phyloP scores from a whole-genome alignment of 2,113 vertebrate species.

The Fukomys damarensis region DNA sequence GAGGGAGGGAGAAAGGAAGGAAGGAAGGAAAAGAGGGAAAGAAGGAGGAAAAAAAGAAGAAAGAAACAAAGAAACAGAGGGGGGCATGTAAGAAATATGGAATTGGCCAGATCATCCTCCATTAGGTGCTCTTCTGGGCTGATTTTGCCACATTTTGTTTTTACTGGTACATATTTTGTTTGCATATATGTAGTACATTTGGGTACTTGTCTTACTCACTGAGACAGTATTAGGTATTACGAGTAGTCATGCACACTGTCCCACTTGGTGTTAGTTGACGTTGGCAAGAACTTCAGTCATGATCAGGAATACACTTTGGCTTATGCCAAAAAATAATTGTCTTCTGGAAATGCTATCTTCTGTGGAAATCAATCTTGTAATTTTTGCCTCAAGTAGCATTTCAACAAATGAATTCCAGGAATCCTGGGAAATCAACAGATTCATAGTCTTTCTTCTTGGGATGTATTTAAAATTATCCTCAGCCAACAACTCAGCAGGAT shows the following conservation, averaged over 20 bases:
- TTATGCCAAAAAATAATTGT: slow-evolving; percentile 14
- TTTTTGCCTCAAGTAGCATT: slow-evolving; percentile 19
- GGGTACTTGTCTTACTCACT: background rate
- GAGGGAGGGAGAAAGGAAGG: background rate
- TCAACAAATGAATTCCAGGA: slow-evolving; percentile 51
- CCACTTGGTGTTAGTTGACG: background rate
- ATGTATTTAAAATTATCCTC: slow-evolving; percentile 43
- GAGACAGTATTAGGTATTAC: background rate
- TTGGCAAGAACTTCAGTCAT: background rate
- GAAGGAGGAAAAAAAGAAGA: too few relatives aligned
- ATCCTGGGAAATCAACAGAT: slow-evolving; percentile 45
- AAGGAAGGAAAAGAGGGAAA: too few relatives aligned
- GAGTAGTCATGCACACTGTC: too few relatives aligned
- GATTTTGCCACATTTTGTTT: background rate
- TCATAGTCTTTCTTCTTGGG: background rate
- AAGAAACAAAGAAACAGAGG: background rate
- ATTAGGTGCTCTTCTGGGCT: background rate
- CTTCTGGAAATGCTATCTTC: slow-evolving; percentile 28
- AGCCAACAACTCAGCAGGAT: background rate
- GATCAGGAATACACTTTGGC: background rate
- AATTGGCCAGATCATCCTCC: background rate
- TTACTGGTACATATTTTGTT: background rate
- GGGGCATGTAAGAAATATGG: background rate
- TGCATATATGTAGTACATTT: background rate
- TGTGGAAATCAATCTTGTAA: background rate